Base-by-base conservation (phyloP, 2,797 vertebrate species). In the Silurus lanzhouensis region DNA sequence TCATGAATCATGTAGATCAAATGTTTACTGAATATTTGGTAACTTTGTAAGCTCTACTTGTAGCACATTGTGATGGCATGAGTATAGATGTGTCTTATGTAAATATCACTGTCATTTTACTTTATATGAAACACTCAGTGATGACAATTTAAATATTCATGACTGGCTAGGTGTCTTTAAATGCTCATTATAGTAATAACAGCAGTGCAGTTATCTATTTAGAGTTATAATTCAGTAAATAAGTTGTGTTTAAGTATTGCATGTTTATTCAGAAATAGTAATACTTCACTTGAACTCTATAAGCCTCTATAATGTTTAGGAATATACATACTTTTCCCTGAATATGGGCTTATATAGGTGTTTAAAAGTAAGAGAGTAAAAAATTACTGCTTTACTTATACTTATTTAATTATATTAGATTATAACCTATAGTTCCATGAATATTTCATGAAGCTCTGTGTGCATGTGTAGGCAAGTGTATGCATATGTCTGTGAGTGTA, bases 391-490 rank as follows among this genome's bases (percentile, higher is more conserved):
- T 75, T 75, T 25, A 22, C 12, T 48, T 72, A 13, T 48, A 48
- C 48, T 72, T 71, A 44, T 44, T 46, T 9, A 4, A 71, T 46
- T 44, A 19, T 17, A 2, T 70, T 46, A 22, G 17, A 20, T 27
- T 67, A 27, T 67, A 67, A 67, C 25, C 12, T 6, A 31, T 20
- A 55, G 8, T 27, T 75, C 20, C 25, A n/a, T 3, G 2, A 74
- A 52, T 74, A 52, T 55, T 74, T n/a, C n/a, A 72, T 14, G 38
- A 71, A 44, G 31, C 31, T 70, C 25, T 31, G n/a, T 57, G 44
- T 81, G 67, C 44, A 82, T 86, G 60, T 89, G 82, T 89, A 83
- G 87, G 64, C 38, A 8, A 25, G 57, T 88, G 66, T 25, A 57
- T 89, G 81, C 72, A 25, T 88, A 83, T 66, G 70, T 83, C 2